Percentiles rank a stretch among this genome's conserved stretches.
Evolutionary conservation across 1,140 invertebrate species (phyloP).

Genomic region (Oncopodura yosiiana): DNA sequence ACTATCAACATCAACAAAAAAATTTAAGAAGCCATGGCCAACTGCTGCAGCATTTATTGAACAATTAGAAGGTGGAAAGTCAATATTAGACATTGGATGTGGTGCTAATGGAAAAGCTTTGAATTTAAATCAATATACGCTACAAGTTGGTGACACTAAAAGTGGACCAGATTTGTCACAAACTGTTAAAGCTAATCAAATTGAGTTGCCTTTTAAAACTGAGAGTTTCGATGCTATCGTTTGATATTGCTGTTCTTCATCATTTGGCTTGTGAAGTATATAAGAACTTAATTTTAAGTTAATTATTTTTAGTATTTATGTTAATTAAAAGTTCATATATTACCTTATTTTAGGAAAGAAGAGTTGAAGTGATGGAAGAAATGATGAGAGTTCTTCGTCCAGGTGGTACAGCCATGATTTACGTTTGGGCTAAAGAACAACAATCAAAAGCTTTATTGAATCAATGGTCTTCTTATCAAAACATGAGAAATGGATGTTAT

Average conservation of each 20-base stretch:
- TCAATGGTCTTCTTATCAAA: too few species aligned
- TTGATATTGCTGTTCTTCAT: constrained; percentile 89
- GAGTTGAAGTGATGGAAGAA: constrained; percentile 62
- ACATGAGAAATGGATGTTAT: too few species aligned
- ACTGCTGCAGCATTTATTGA: constrained; percentile 71
- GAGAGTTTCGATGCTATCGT: constrained; percentile 64
- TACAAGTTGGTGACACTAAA: too few species aligned
- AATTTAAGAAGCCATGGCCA: constrained; percentile 93
- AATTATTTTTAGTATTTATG: too few species aligned
- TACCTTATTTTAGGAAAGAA: constrained; percentile 52
- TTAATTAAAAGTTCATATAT: too few species aligned
- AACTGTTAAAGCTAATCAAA: constrained; percentile 59
- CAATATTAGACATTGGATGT: constrained; percentile 86
- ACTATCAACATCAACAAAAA: too few species aligned
- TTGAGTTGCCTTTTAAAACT: constrained; percentile 58
- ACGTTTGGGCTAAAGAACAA: constrained; percentile 94
- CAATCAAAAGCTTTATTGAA: constrained; percentile 49
- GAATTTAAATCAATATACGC: constrained; percentile 51
- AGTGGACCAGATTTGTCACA: too few species aligned
- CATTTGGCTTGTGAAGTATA: constrained; percentile 70
- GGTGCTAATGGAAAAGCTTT: constrained; percentile 99
- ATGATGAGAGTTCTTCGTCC: constrained; percentile 59
- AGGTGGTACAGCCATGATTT: constrained; percentile 68
- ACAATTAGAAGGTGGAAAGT: constrained; percentile 51
- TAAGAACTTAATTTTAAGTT: too few species aligned